Evolutionary conservation across 2,113 vertebrate genomes (phyloP).

Genomic region (Psilopogon haemacephalus): DNA sequence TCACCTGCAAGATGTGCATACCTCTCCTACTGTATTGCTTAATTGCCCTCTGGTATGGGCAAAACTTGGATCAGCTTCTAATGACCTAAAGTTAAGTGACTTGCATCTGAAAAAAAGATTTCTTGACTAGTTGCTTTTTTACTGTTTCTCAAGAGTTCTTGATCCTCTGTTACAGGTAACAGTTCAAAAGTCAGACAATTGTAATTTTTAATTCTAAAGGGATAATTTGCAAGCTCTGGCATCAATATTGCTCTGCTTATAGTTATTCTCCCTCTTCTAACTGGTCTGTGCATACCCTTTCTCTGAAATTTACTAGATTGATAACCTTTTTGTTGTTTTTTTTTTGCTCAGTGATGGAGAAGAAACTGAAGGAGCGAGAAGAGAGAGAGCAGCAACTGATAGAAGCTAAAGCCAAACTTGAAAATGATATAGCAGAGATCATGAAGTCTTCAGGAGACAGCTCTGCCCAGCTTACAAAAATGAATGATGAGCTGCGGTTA

Average conservation of each 20-base stretch:
- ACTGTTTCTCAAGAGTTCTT: neutral
- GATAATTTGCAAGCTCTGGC: neutral
- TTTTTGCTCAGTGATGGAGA: constrained; percentile 81
- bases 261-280: neutral
- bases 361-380: constrained; percentile 82
- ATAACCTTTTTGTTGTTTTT: neutral
- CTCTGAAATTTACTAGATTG: neutral
- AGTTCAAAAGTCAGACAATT: neutral
- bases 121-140: neutral
- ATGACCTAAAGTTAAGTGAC: neutral
- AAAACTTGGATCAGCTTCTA: neutral
- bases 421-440: constrained; percentile 89
- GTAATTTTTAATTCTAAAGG: neutral
- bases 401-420: constrained; percentile 88
- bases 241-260: neutral
- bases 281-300: neutral
- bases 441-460: constrained; percentile 92
- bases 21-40: neutral
- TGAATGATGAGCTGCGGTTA: constrained; percentile 88
- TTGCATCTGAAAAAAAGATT: neutral
- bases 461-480: constrained; percentile 89
- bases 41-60: neutral
- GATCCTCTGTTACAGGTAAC: neutral
- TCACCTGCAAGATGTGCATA: neutral
- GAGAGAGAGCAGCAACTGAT: constrained; percentile 83